Base-by-base conservation (phyloP, 2,888 invertebrate species). In the Pinctada fucata region DNA sequence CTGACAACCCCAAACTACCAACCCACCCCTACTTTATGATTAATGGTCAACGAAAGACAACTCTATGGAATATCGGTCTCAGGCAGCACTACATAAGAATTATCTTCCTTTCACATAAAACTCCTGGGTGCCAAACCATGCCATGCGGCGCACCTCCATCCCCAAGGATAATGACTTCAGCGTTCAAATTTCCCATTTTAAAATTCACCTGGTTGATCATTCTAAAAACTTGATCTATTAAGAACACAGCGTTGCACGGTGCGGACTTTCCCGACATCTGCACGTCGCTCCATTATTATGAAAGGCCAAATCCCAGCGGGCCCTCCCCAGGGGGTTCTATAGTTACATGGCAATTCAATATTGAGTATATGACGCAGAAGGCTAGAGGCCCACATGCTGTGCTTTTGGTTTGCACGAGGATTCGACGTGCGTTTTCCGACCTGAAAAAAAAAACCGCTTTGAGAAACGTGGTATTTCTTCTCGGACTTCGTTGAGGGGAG, bases 341-440 rank as follows among this genome's bases (percentile, higher is more conserved):
- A 80, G 86, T 86, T 85, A 85, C 86, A 85, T 81, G 82, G 84
- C 86, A 87, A 88, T 88, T 87, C 87, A 89, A 89, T 89, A 88
- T 87, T 88, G 86, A 88, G 87, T 84, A 85, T 81, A 82, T 85
- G 86, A 85, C 87, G 86, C 85, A 87, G 86, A 76, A 71, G 69
- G 75, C 78, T n/a, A n/a, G n/a, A 69, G 79, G 79, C 79, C 85
- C 86, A 82, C 87, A 82, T 86, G 88, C 85, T 84, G 87, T 74
- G 87, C 78, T 76, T 81, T 84, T 78, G 75, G 82, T 83, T 86
- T 83, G 82, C 86, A 81, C 80, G 80, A 78, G 79, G 52, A 63
- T 69, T 58, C 47, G 69, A 51, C 52, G 58, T 52, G 45, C n/a
- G 50, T 75, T 75, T 52, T n/a, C 16, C n/a, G n/a, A n/a, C n/a